These are phyloP conservation scores for Ailurus styani DNA, from an alignment of 2,113 vertebrate genomes.

Conservation along the genomic window DNA sequence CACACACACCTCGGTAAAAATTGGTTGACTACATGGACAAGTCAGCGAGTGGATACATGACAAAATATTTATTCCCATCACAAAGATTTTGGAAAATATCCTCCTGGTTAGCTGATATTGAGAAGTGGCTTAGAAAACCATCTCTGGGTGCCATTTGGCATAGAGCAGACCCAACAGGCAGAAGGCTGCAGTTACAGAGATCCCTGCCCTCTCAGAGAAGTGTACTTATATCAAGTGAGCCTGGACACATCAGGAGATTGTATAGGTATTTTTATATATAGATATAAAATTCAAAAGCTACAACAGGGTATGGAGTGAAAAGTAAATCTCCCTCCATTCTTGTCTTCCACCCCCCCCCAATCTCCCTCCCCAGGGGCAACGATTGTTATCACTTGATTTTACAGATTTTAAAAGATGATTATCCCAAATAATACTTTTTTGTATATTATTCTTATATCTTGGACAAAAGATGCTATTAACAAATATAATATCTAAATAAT, in stretches of 20 bases:
- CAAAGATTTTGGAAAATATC: neutral
- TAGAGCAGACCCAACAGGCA: neutral
- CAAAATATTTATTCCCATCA: neutral
- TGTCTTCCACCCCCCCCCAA: neutral
- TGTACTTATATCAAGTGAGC: neutral
- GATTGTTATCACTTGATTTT: neutral
- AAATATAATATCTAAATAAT: neutral
- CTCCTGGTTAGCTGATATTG: neutral
- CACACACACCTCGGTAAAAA: neutral
- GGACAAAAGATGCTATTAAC: neutral
- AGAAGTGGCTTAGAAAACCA: conserved; percentile 1
- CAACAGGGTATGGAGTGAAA: neutral
- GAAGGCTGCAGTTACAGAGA: neutral
- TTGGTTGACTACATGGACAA: neutral
- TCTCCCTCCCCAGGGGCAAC: neutral
- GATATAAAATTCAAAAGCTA: conserved; percentile 4
- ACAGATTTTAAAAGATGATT: conserved; percentile 4
- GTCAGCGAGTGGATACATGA: neutral
- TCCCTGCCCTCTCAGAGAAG: neutral
- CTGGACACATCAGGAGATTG: neutral
- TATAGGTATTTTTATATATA: neutral
- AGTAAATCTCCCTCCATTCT: neutral
- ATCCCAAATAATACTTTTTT: neutral
- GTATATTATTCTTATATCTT: neutral
- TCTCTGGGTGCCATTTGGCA: neutral